These are phyloP conservation scores for Lagodon rhomboides DNA, from an alignment of 2,797 vertebrate species.

Conservation along the genomic window DNA sequence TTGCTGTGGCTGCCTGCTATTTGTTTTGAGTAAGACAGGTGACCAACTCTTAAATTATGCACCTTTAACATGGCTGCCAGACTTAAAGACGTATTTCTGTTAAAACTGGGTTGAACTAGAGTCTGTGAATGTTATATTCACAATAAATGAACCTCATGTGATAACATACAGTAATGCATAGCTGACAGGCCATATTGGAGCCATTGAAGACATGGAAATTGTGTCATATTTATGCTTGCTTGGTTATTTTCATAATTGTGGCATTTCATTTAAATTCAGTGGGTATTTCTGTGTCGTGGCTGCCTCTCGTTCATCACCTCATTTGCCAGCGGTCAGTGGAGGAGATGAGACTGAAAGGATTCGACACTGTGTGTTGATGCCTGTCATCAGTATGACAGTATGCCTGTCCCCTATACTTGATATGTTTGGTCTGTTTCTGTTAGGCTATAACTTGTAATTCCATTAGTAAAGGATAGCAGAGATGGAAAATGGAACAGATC, in stretches of 20 bases:
- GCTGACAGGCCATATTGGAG: too few species aligned
- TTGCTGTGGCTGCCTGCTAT: too few species aligned
- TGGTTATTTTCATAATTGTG: background rate
- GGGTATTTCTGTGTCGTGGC: background rate
- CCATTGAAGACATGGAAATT: too few species aligned
- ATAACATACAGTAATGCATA: background rate
- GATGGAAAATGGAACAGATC: background rate
- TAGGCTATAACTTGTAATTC: background rate
- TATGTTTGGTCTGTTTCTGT: background rate
- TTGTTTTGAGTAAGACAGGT: too few species aligned
- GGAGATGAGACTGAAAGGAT: background rate
- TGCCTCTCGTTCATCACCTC: background rate
- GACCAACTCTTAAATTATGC: too few species aligned
- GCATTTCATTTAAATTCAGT: background rate
- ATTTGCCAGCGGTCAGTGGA: background rate
- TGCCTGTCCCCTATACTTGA: too few species aligned
- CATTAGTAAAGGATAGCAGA: background rate
- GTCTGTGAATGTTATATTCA: background rate
- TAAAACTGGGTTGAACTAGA: background rate
- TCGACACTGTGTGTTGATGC: background rate
- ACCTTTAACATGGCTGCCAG: background rate
- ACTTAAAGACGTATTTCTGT: fast-evolving
- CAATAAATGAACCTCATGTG: background rate
- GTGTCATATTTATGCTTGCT: too few species aligned
- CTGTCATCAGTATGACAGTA: too few species aligned